Conservation (phyloP, 2,888 invertebrate genomes). For the Zaprionus bogoriensis region DNA sequence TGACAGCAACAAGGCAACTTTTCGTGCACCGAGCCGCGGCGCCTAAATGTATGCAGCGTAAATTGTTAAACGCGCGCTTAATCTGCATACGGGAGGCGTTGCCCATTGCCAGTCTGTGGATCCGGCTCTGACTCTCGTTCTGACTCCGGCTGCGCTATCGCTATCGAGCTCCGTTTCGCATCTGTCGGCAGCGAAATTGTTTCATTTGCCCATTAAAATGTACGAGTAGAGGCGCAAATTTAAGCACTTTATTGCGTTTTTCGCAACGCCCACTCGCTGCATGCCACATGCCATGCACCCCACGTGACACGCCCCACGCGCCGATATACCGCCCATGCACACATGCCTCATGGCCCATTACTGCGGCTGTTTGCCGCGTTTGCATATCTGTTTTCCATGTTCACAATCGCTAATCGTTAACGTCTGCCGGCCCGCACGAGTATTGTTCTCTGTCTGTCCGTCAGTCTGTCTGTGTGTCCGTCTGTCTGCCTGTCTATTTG, state of each 20-base stretch:
- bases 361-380: slow-evolving; percentile 72
- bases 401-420: slow-evolving; percentile 69
- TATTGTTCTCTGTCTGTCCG: slow-evolving; percentile 1
- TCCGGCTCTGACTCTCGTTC: no score
- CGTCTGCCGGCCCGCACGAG: slow-evolving; percentile 32
- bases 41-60: slow-evolving; percentile 75
- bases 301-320: not conserved
- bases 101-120: slow-evolving; percentile 2
- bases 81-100: slow-evolving; percentile 59
- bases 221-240: slow-evolving; percentile 55
- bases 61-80: slow-evolving; percentile 76
- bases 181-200: slow-evolving; percentile 54
- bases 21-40: slow-evolving; percentile 31
- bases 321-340: slow-evolving; percentile 10
- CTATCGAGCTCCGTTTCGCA: slow-evolving; percentile 7
- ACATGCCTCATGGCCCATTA: slow-evolving; percentile 20
- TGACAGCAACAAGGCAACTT: slow-evolving; percentile 46
- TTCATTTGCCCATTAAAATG: slow-evolving; percentile 74
- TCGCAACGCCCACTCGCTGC: slow-evolving; percentile 28
- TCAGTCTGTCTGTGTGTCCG: not conserved
- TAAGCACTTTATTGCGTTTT: slow-evolving; percentile 73
- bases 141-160: not conserved
- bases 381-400: slow-evolving; percentile 73
- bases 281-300: not conserved
- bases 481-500: not conserved